A percentile compares a stretch with the other conserved stretches of the same genome.
Conservation (phyloP, 2,888 invertebrate species). For the Lasioglossum malachurum region DNA sequence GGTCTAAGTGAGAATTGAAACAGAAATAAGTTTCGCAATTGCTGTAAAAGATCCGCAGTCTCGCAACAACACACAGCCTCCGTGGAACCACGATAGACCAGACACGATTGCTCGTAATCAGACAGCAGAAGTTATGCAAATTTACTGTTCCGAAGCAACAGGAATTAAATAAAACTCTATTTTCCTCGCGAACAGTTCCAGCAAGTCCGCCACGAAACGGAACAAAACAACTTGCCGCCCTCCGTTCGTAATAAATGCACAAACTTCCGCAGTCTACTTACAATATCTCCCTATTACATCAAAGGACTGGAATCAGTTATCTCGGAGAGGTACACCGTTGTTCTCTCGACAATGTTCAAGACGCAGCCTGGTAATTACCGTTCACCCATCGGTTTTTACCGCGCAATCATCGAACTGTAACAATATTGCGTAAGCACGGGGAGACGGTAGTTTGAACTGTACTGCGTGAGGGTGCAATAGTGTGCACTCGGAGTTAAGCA, state of each 20-base stretch:
- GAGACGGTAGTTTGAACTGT: neutral
- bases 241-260: neutral
- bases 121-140: conserved; percentile 3
- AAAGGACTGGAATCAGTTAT: neutral
- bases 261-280: neutral
- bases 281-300: neutral
- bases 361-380: neutral
- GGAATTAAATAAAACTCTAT: neutral
- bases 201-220: neutral
- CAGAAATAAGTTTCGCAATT: too few species aligned
- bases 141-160: neutral
- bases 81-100: neutral
- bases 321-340: neutral
- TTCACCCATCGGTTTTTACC: neutral
- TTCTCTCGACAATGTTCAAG: neutral
- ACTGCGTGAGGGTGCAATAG: neutral
- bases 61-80: neutral
- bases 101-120: neutral
- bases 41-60: neutral
- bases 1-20: too few species aligned
- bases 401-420: neutral
- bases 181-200: neutral
- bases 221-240: neutral
- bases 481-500: neutral
- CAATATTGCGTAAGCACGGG: neutral